Conservation (phyloP, 2,113 vertebrate species). For the Megaceryle maxima region DNA sequence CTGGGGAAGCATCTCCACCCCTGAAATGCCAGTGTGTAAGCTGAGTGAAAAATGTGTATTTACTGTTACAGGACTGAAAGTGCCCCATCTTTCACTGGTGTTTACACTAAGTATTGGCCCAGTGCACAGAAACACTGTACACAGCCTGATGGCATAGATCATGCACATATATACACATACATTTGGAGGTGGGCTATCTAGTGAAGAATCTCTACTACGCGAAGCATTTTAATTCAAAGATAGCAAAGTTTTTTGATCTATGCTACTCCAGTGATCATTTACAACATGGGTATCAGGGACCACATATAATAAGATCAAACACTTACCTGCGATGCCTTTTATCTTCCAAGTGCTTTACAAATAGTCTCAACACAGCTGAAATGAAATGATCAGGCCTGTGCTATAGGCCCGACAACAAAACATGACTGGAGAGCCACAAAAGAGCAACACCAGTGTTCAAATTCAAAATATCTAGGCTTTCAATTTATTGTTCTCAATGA, state of each 20-base stretch:
- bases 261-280: neutral
- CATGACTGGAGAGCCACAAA: neutral
- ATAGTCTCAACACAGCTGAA: neutral
- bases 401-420: neutral
- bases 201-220: neutral
- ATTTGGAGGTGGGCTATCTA: neutral
- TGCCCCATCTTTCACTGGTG: neutral
- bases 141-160: neutral
- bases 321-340: neutral
- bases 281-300: neutral
- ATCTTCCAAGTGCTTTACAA: neutral
- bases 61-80: neutral
- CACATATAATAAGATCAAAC: neutral
- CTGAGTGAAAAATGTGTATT: neutral
- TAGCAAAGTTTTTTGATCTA: neutral
- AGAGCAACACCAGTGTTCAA: neutral
- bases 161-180: rapidly evolving
- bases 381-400: neutral
- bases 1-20: neutral
- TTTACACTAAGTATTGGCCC: too few relatives aligned
- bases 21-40: neutral
- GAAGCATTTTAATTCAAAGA: neutral
- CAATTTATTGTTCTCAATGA: neutral
- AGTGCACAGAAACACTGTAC: neutral
- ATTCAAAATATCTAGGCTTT: neutral